Evolutionary conservation across 2,888 invertebrate species (phyloP).

Genomic region (Tipula confusa): DNA sequence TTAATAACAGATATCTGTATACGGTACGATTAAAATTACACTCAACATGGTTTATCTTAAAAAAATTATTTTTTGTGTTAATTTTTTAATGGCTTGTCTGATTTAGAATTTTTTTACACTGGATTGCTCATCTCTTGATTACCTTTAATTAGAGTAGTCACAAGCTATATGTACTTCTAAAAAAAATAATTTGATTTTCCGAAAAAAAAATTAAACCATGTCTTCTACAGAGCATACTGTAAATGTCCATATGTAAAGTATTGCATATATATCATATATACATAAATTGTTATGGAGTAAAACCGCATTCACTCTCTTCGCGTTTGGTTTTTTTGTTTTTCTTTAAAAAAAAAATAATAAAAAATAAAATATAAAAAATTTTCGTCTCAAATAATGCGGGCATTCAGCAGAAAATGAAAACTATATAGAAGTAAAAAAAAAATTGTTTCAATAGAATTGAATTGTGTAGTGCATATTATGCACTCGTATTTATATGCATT

Average conservation of each 20-base stretch:
- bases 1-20: too few species aligned
- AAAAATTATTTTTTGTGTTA: too few species aligned
- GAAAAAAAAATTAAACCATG: too few species aligned
- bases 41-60: too few species aligned
- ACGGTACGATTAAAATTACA: too few species aligned
- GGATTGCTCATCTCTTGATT: too few species aligned
- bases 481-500: background rate
- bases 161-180: too few species aligned
- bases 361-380: background rate
- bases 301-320: background rate
- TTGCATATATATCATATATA: background rate
- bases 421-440: background rate
- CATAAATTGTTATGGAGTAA: background rate
- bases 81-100: too few species aligned
- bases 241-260: background rate
- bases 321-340: background rate
- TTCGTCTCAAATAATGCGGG: background rate
- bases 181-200: too few species aligned
- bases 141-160: too few species aligned
- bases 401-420: conserved; percentile 14
- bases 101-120: too few species aligned
- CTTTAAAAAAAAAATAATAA: background rate
- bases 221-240: too few species aligned
- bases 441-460: background rate
- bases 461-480: background rate